Evolutionary conservation across 1,140 invertebrate genomes (phyloP).

Genomic region (Helicorthomorpha holstii): DNA sequence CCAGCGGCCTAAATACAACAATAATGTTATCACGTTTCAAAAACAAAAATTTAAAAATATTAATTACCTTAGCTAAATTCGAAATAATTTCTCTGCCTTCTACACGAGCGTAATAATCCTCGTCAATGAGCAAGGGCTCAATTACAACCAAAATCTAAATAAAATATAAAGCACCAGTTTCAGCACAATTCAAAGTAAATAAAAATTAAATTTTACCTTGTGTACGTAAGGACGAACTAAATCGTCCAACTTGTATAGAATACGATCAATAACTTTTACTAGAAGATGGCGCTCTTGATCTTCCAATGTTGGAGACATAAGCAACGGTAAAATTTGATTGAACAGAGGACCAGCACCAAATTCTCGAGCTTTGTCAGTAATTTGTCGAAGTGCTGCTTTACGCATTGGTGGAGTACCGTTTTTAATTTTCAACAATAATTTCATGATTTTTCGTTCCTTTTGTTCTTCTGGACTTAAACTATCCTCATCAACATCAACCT

Average conservation of each 20-base stretch:
- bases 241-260: constrained; percentile 97
- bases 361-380: constrained; percentile 95
- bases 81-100: constrained; percentile 99
- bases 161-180: background rate
- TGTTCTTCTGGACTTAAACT: constrained; percentile 86
- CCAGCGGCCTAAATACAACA: constrained; percentile 60
- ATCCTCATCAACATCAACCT: constrained; percentile 94
- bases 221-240: constrained; percentile 97
- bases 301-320: constrained; percentile 98
- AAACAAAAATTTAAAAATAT: constrained; percentile 3
- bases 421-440: constrained; percentile 93
- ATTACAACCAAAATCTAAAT: constrained; percentile 88
- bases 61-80: constrained; percentile 72
- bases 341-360: constrained; percentile 97
- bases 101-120: constrained; percentile 99
- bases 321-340: constrained; percentile 93
- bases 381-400: constrained; percentile 91
- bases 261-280: constrained; percentile 99
- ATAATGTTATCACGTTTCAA: background rate
- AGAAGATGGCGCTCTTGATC: constrained; percentile 97
- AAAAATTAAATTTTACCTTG: constrained; percentile 42
- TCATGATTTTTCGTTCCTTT: constrained; percentile 99
- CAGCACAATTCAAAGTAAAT: background rate
- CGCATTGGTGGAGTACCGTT: constrained; percentile 99
- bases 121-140: constrained; percentile 95